A percentile compares a stretch with the other conserved stretches of the same genome.
These are phyloP conservation scores for Cyanoliseus patagonus DNA, from an alignment of 2,113 vertebrate species.

Conservation along the genomic window DNA sequence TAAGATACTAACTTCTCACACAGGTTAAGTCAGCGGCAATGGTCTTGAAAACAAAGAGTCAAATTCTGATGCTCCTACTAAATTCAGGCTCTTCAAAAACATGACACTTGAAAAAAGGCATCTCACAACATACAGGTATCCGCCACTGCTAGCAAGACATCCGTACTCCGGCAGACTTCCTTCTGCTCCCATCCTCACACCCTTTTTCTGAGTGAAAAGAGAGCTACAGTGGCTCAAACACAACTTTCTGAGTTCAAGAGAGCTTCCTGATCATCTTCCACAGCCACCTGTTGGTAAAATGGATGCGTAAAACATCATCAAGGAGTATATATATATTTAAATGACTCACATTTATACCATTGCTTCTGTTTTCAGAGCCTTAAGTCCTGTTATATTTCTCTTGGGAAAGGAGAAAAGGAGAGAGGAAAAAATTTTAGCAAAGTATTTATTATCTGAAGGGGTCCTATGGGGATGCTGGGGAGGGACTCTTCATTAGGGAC, in stretches of 20 bases:
- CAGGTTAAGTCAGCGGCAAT: fast-evolving
- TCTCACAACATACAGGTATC: not conserved
- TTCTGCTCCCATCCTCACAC: not conserved
- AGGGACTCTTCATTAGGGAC: too few relatives aligned
- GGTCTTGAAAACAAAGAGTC: not conserved
- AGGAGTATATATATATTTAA: not conserved
- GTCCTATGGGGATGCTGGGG: too few relatives aligned
- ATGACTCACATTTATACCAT: not conserved
- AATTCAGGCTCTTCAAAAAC: not conserved
- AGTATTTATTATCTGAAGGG: too few relatives aligned
- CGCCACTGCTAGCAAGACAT: not conserved
- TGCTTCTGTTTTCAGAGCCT: not conserved
- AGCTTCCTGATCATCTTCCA: not conserved
- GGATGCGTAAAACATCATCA: not conserved
- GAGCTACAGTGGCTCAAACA: fast-evolving
- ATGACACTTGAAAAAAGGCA: not conserved
- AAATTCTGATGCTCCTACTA: not conserved
- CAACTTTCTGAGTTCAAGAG: not conserved
- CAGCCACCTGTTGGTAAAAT: not conserved
- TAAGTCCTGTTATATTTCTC: not conserved
- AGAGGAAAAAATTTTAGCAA: not conserved
- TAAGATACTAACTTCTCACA: not conserved
- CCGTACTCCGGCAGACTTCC: not conserved
- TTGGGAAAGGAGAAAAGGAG: not conserved
- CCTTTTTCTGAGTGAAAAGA: not conserved